Evolutionary conservation across 1,140 invertebrate species (phyloP).

Genomic region (Campoletis sonorensis): DNA sequence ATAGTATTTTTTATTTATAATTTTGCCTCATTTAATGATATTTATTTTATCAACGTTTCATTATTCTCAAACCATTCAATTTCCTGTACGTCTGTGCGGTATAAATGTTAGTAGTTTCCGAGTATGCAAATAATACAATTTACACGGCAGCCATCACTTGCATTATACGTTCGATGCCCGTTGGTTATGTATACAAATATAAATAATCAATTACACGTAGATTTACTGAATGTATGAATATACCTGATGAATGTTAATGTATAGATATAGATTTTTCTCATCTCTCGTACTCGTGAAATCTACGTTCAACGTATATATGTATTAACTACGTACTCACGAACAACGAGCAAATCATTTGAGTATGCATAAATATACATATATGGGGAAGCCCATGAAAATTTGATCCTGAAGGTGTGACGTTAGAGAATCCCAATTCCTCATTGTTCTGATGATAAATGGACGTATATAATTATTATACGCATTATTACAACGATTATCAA

Average conservation of each 20-base stretch:
- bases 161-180: slow-evolving; percentile 1
- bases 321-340: not conserved
- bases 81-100: not conserved
- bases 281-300: not conserved
- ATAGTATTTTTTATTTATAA: too few relatives aligned
- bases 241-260: not conserved
- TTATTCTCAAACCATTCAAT: not conserved
- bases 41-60: too few relatives aligned
- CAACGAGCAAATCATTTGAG: not conserved
- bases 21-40: too few relatives aligned
- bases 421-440: too few relatives aligned
- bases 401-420: too few relatives aligned
- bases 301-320: not conserved
- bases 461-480: too few relatives aligned
- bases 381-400: not conserved
- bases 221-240: slow-evolving; percentile 28
- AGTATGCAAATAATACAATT: slow-evolving; percentile 23
- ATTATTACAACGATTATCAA: too few relatives aligned
- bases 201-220: slow-evolving; percentile 43
- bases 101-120: not conserved
- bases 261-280: not conserved
- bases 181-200: slow-evolving; percentile 41
- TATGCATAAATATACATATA: not conserved
- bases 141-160: slow-evolving; percentile 12
- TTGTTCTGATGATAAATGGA: too few relatives aligned